A percentile compares a stretch with the other conserved stretches of the same genome.
These are phyloP conservation scores for Leptopilina syphax DNA, from an alignment of 2,888 invertebrate species.

Conservation along the genomic window DNA sequence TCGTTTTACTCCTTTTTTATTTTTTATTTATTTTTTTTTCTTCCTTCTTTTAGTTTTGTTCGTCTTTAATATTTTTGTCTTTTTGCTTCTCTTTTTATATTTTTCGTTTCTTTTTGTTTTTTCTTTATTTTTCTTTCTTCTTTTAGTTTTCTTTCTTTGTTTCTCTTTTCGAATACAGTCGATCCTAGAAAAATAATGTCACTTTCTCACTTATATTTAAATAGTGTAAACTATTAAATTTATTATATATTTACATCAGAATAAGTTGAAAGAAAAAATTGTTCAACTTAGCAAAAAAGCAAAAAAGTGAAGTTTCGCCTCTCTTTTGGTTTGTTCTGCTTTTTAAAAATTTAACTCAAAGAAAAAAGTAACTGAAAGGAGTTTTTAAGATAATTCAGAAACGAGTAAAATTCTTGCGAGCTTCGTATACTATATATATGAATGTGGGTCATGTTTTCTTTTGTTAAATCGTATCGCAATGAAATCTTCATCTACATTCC, in stretches of 20 bases:
- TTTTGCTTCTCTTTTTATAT: no score
- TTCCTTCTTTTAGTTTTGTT: no score
- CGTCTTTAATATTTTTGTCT: not conserved
- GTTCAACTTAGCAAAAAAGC: not conserved
- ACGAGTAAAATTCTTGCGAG: constrained; percentile 5
- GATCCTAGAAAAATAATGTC: no score
- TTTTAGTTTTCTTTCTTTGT: no score
- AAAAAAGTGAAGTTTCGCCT: not conserved
- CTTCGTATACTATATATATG: not conserved
- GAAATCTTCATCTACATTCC: not conserved
- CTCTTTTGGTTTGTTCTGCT: not conserved
- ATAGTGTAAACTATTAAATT: no score
- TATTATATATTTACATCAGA: no score
- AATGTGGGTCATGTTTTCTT: constrained; percentile 20
- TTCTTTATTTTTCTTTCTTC: no score
- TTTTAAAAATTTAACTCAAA: not conserved
- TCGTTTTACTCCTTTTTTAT: no score
- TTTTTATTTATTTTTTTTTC: no score
- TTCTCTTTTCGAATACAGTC: not conserved
- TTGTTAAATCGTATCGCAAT: constrained; percentile 12
- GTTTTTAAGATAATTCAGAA: constrained; percentile 22
- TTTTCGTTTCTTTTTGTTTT: not conserved
- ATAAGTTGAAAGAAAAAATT: no score
- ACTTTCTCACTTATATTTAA: no score
- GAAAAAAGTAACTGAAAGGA: not conserved